Evolutionary conservation across 2,797 vertebrate genomes (phyloP).

Genomic region (Squalus acanthias): DNA sequence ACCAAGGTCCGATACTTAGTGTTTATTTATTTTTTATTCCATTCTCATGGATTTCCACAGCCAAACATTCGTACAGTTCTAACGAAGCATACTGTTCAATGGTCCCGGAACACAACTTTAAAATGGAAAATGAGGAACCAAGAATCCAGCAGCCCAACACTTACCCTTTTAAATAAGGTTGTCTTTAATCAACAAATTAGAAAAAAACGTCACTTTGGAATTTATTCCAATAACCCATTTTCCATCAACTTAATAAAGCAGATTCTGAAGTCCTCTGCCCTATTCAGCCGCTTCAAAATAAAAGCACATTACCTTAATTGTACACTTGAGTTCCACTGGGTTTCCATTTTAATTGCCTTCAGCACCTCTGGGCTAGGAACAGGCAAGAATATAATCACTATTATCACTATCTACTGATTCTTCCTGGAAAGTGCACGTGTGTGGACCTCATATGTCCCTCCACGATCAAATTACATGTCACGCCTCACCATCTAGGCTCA

Average conservation of each 20-base stretch:
- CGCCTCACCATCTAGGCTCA: background rate
- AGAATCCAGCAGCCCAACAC: background rate
- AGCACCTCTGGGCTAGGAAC: background rate
- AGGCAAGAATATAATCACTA: background rate
- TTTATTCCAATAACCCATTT: background rate
- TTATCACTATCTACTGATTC: background rate
- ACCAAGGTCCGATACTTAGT: too few species aligned
- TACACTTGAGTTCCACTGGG: background rate
- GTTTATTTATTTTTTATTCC: too few species aligned
- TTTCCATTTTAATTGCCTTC: background rate
- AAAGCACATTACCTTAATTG: background rate
- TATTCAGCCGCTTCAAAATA: background rate
- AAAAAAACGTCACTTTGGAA: background rate
- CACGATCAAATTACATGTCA: background rate
- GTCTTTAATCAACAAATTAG: background rate
- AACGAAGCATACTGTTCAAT: background rate
- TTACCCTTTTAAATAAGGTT: background rate
- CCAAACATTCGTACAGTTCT: background rate
- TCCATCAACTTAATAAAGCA: background rate
- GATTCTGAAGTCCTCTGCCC: background rate
- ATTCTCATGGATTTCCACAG: background rate
- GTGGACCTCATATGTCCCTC: too few species aligned
- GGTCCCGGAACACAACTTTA: background rate
- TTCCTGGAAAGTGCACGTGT: background rate
- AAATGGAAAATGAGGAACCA: background rate